A percentile compares a stretch with the other conserved stretches of the same genome.
Evolutionary conservation across 2,888 invertebrate genomes (phyloP).

Genomic region (Ormyrus thymus): DNA sequence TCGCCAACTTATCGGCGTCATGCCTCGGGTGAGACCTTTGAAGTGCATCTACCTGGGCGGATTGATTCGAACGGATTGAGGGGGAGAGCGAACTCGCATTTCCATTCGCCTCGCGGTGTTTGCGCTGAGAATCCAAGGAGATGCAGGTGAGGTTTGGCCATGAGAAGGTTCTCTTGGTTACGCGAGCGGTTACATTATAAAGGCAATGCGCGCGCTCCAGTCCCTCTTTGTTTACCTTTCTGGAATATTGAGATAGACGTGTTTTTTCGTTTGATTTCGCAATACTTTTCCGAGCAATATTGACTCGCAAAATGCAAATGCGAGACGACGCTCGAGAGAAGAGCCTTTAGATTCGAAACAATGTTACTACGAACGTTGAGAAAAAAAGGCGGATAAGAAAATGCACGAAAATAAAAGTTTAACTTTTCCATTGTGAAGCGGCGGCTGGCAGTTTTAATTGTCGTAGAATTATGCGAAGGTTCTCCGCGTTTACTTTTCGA

Average conservation of each 20-base stretch:
- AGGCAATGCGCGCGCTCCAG: conserved; percentile 2
- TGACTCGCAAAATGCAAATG: neutral
- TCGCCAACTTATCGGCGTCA: conserved; percentile 12
- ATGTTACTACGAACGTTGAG: neutral
- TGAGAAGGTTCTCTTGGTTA: conserved; percentile 46
- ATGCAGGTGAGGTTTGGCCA: conserved; percentile 47
- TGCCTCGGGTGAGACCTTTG: conserved; percentile 9
- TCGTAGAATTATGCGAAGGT: too few relatives aligned
- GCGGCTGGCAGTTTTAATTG: too few relatives aligned
- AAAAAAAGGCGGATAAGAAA: too few relatives aligned
- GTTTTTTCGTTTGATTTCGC: conserved; percentile 24
- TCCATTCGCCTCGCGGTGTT: conserved; percentile 19
- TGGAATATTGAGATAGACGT: conserved; percentile 27
- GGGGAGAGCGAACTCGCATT: conserved; percentile 24
- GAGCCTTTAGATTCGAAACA: neutral
- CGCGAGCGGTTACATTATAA: conserved; percentile 43
- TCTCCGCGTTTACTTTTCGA: too few relatives aligned
- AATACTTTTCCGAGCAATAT: neutral
- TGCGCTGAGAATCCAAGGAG: neutral
- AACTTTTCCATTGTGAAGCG: too few relatives aligned
- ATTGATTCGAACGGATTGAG: conserved; percentile 27
- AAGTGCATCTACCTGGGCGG: conserved; percentile 4
- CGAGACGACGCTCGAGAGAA: neutral
- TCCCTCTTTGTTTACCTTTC: conserved; percentile 46
- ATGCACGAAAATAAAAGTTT: too few relatives aligned